Conservation (phyloP, 2,888 invertebrate species). For the Osedax fenrisi region DNA sequence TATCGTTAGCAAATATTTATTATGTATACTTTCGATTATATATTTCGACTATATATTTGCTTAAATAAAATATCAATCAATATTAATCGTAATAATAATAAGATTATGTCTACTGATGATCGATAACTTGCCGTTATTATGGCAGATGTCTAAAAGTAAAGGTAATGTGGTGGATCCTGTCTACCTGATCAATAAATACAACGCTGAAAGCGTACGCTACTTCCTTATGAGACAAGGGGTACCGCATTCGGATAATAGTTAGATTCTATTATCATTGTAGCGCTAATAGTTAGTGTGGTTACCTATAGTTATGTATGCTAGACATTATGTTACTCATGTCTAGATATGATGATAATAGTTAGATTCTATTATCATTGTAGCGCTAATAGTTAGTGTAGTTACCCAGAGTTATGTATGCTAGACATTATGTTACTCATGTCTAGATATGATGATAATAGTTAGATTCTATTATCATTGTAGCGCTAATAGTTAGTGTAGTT, state of each 20-base stretch:
- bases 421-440: slow-evolving; percentile 77
- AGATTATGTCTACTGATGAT: no score
- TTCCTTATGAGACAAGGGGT: slow-evolving; percentile 80
- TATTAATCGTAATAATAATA: no score
- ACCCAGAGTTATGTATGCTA: no score
- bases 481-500: no score
- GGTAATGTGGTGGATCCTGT: slow-evolving; percentile 78
- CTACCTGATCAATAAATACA: slow-evolving; percentile 56
- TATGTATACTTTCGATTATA: no score
- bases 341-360: slow-evolving; percentile 77
- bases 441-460: slow-evolving; percentile 77
- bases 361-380: slow-evolving; percentile 53
- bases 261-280: slow-evolving; percentile 53
- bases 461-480: slow-evolving; percentile 53
- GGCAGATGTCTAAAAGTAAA: slow-evolving; percentile 83
- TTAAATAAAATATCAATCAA: no score
- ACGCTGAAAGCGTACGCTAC: slow-evolving; percentile 70
- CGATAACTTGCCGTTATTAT: no score
- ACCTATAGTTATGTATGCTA: no score
- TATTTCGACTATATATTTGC: no score
- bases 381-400: no score
- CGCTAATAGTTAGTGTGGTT: no score
- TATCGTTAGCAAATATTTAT: no score
- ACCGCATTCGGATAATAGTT: slow-evolving; percentile 78
- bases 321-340: slow-evolving; percentile 77